Evolutionary conservation across 2,888 invertebrate species (phyloP).

Genomic region (Pelosia muscerda): DNA sequence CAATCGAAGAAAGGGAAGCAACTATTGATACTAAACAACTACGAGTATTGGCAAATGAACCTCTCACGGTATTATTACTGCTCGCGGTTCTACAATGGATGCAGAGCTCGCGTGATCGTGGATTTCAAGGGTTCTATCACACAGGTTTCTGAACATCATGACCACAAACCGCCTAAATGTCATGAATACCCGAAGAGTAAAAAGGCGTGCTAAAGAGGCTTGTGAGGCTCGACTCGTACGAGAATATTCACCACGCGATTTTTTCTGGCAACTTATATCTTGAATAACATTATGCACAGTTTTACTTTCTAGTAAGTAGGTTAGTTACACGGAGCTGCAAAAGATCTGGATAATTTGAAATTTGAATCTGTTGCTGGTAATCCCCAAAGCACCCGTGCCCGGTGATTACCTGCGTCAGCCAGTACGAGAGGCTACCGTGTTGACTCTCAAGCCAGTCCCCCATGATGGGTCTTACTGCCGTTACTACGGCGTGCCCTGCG

Average conservation of each 20-base stretch:
- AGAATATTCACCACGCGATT: background rate
- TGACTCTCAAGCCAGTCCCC: too few species aligned
- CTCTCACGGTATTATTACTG: slow-evolving; percentile 36
- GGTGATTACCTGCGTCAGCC: too few species aligned
- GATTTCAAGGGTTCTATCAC: background rate
- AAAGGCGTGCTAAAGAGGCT: background rate
- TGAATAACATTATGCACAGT: too few species aligned
- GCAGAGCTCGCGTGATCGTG: slow-evolving; percentile 15
- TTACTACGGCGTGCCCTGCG: too few species aligned
- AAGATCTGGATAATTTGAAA: too few species aligned
- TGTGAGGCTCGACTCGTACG: background rate
- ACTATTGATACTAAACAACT: slow-evolving; percentile 50
- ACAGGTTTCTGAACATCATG: background rate
- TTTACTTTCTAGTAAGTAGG: too few species aligned
- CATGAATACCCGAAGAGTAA: background rate
- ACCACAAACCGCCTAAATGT: slow-evolving; percentile 4
- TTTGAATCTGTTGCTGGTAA: too few species aligned
- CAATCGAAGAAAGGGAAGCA: slow-evolving; percentile 34
- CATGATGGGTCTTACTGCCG: too few species aligned
- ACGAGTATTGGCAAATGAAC: slow-evolving; percentile 49
- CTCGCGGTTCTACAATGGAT: slow-evolving; percentile 17
- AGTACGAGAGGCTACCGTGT: too few species aligned
- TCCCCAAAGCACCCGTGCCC: too few species aligned
- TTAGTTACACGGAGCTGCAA: too few species aligned
- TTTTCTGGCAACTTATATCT: background rate